Conservation (phyloP, 1,140 invertebrate genomes). For the Cydia pomonella region DNA sequence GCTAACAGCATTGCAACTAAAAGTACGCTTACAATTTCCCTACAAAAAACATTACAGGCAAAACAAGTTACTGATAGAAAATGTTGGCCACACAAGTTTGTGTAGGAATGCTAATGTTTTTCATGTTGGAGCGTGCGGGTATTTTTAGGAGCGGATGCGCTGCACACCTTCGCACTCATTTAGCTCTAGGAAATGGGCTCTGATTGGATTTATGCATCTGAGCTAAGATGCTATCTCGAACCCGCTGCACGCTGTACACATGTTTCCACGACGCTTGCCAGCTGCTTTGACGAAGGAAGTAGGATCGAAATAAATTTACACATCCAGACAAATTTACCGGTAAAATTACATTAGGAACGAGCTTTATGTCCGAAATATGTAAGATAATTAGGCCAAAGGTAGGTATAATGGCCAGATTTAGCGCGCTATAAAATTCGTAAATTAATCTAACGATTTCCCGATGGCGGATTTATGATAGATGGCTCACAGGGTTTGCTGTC, state of each 20-base stretch:
- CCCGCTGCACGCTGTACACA: neutral
- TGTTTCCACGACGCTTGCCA: neutral
- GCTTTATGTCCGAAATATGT: too few relatives aligned
- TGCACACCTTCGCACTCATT: conserved; percentile 27
- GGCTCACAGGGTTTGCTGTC: neutral
- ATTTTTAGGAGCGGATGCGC: conserved; percentile 23
- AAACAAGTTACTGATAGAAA: neutral
- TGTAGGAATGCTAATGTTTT: conserved; percentile 30
- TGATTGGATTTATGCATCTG: conserved; percentile 25
- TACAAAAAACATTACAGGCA: conserved; percentile 12
- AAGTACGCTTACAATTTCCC: neutral
- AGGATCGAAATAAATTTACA: neutral
- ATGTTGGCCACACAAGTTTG: conserved; percentile 10
- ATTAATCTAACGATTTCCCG: too few relatives aligned
- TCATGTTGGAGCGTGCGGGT: neutral
- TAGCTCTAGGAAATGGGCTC: conserved; percentile 25
- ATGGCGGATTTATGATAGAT: neutral
- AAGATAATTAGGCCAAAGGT: too few relatives aligned
- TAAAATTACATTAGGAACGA: too few relatives aligned
- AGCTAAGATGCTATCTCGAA: neutral
- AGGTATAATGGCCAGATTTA: too few relatives aligned
- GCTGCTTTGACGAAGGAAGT: neutral
- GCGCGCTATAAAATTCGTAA: too few relatives aligned
- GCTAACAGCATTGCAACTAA: conserved; percentile 2
- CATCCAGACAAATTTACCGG: neutral